Conservation (phyloP, 1,140 invertebrate genomes). For the Halesus radiatus region DNA sequence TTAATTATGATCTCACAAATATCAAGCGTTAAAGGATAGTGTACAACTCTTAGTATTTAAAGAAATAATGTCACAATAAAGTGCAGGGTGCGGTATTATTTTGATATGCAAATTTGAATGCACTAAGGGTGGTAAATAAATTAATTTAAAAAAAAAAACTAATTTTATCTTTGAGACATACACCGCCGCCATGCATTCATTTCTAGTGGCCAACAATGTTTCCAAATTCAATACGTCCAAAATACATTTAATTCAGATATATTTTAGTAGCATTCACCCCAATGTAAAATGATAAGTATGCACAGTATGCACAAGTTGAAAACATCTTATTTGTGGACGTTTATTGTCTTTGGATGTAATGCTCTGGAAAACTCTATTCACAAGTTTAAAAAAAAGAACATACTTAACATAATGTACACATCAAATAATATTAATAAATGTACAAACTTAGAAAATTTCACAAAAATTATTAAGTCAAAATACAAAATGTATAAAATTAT, state of each 20-base stretch:
- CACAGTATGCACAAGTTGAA: neutral
- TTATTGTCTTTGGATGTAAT: too few species aligned
- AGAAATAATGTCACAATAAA: neutral
- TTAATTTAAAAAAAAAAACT: slow-evolving; percentile 5
- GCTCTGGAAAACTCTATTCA: too few species aligned
- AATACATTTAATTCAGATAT: too few species aligned
- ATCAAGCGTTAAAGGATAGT: neutral
- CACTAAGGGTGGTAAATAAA: slow-evolving; percentile 6
- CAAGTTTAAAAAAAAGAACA: neutral
- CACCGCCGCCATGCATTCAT: neutral
- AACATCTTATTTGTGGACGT: too few species aligned
- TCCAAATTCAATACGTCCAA: too few species aligned
- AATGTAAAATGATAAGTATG: too few species aligned
- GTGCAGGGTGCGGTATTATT: neutral
- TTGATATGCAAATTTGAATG: slow-evolving; percentile 23
- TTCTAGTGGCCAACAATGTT: too few species aligned
- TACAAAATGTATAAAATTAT: slow-evolving; percentile 41
- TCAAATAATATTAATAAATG: slow-evolving; percentile 19
- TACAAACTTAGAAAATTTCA: slow-evolving; percentile 33
- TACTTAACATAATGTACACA: slow-evolving; percentile 14
- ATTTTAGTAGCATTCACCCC: too few species aligned
- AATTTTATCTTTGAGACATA: slow-evolving; percentile 23
- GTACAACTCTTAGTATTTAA: neutral
- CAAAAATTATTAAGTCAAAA: slow-evolving; percentile 26
- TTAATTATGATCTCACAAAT: neutral